These are phyloP conservation scores for Apamea monoglypha DNA, from an alignment of 2,888 invertebrate genomes.

Conservation along the genomic window DNA sequence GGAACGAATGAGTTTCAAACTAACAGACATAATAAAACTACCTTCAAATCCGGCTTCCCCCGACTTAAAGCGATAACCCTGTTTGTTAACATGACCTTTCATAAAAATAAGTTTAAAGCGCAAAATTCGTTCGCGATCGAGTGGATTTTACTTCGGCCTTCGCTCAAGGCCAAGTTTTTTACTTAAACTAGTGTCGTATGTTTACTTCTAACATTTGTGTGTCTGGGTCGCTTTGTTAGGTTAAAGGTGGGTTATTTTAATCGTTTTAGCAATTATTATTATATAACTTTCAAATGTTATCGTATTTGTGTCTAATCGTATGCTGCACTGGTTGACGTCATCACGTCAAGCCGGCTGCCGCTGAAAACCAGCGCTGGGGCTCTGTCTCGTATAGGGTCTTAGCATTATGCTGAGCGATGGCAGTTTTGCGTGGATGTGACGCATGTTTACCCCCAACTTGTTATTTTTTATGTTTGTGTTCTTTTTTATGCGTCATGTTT, in stretches of 20 bases:
- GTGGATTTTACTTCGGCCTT: conserved; percentile 40
- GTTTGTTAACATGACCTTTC: conserved; percentile 37
- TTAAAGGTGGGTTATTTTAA: conserved; percentile 9
- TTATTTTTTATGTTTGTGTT: too few relatives aligned
- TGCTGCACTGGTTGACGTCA: too few relatives aligned
- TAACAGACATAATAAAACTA: conserved; percentile 1
- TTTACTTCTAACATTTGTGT: conserved; percentile 32
- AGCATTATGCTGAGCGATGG: too few relatives aligned
- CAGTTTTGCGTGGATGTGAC: too few relatives aligned
- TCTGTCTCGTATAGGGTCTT: too few relatives aligned
- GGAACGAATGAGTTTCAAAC: too few relatives aligned
- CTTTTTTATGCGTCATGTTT: too few relatives aligned
- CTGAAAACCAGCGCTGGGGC: too few relatives aligned
- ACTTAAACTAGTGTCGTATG: conserved; percentile 30
- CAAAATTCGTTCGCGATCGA: conserved; percentile 37
- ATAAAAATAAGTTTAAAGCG: conserved; percentile 36
- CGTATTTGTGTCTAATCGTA: background rate
- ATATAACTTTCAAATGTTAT: conserved; percentile 1
- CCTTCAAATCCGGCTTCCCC: background rate
- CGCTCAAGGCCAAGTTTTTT: conserved; percentile 46
- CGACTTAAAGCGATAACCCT: conserved; percentile 37
- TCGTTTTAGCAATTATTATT: background rate
- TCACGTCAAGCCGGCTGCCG: too few relatives aligned
- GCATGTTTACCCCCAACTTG: too few relatives aligned
- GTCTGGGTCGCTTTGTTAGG: conserved; percentile 12